Evolutionary conservation across 1,140 invertebrate genomes (phyloP).

Genomic region (Platyscapa corneri): DNA sequence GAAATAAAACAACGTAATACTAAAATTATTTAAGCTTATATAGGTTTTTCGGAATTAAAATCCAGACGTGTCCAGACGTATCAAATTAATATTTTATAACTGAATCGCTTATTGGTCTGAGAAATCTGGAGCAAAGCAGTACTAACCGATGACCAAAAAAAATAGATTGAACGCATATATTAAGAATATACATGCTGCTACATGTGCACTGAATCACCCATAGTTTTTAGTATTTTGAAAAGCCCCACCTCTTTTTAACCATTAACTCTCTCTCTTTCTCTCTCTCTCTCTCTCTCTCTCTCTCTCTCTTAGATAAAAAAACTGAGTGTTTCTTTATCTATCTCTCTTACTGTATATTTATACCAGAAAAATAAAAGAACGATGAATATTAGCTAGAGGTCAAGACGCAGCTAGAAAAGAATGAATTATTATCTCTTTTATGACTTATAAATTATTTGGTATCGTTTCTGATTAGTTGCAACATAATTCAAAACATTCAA

Average conservation of each 20-base stretch:
- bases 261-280: background rate
- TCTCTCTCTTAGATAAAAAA: no score
- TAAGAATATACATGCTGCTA: background rate
- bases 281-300: constrained; percentile 20
- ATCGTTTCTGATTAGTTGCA: background rate
- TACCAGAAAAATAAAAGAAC: background rate
- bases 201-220: background rate
- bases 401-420: background rate
- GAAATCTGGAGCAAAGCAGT: constrained; percentile 11
- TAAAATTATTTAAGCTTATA: no score
- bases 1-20: no score
- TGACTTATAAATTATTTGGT: background rate
- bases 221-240: background rate
- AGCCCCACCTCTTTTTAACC: background rate
- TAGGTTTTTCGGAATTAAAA: no score
- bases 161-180: constrained; percentile 21
- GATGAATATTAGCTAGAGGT: background rate
- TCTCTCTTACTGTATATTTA: background rate
- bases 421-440: background rate
- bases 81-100: background rate
- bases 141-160: background rate
- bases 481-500: background rate
- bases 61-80: background rate
- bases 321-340: no score
- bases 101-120: background rate